These are phyloP conservation scores for Choloepus didactylus DNA, from an alignment of 2,797 vertebrate genomes.

Conservation along the genomic window DNA sequence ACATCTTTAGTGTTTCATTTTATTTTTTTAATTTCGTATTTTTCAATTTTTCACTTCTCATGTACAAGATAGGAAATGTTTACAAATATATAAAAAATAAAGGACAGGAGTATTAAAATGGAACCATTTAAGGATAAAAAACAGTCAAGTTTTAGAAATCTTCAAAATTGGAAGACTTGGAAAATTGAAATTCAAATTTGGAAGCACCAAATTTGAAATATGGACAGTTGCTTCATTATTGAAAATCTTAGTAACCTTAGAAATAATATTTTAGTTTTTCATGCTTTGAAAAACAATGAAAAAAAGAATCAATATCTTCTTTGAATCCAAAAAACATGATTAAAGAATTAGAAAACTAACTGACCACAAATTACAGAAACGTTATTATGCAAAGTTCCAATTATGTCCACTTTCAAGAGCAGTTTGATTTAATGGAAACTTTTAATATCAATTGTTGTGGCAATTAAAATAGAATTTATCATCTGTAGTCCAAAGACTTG, in stretches of 20 bases:
- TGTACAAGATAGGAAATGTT: background rate
- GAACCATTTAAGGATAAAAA: background rate
- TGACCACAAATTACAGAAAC: background rate
- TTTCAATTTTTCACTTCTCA: background rate
- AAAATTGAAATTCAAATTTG: background rate
- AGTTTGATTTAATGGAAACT: background rate
- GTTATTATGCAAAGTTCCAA: background rate
- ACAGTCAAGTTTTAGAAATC: background rate
- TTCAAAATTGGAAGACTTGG: too few relatives aligned
- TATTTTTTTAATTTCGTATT: background rate
- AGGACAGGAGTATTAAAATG: background rate
- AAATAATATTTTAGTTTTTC: constrained; percentile 36
- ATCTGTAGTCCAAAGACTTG: background rate
- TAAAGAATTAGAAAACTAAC: constrained; percentile 28
- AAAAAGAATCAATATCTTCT: background rate
- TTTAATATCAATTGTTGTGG: background rate
- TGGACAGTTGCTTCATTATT: background rate
- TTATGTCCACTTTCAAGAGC: background rate
- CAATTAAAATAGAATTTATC: constrained; percentile 6
- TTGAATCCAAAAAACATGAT: background rate
- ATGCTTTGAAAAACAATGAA: constrained; percentile 16
- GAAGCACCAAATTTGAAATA: background rate
- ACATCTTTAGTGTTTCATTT: background rate
- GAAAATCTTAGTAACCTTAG: background rate
- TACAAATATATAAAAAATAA: background rate